Conservation (phyloP, 2,888 invertebrate species). For the Stratiomys singularior region DNA sequence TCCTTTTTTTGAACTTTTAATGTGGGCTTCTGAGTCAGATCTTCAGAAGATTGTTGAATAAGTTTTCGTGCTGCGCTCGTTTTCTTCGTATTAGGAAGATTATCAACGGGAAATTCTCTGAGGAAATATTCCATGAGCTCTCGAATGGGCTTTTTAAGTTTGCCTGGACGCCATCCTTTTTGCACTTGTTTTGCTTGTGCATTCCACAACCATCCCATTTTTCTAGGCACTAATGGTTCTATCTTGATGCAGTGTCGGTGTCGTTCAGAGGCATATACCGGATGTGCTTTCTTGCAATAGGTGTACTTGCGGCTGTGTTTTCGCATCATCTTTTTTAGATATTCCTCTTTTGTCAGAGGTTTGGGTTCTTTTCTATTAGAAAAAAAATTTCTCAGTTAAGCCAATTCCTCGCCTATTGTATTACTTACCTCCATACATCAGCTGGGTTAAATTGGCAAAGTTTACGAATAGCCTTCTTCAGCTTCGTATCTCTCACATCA, state of each 20-base stretch:
- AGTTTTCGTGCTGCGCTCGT: background rate
- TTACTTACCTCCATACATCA: constrained; percentile 7
- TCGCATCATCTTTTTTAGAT: constrained; percentile 6
- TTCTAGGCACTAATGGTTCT: constrained; percentile 69
- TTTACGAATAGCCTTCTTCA: background rate
- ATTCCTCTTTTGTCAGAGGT: constrained; percentile 4
- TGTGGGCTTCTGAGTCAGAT: constrained; percentile 3
- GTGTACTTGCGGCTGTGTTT: constrained; percentile 7
- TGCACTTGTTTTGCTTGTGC: constrained; percentile 55
- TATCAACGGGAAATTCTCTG: constrained; percentile 61
- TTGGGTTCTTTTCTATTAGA: background rate
- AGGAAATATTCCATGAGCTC: constrained; percentile 62
- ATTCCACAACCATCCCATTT: constrained; percentile 79
- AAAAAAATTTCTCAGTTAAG: background rate
- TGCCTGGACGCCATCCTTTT: constrained; percentile 63
- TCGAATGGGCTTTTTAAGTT: constrained; percentile 61
- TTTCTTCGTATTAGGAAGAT: constrained; percentile 54
- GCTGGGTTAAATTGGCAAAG: constrained; percentile 17
- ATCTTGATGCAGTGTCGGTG: constrained; percentile 69
- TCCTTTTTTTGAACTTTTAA: background rate
- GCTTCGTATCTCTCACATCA: background rate
- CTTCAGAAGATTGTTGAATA: background rate
- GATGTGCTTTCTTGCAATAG: background rate
- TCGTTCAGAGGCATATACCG: constrained; percentile 54
- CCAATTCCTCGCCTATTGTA: background rate